Base-by-base conservation (phyloP, 2,113 vertebrate genomes). In the Cololabis saira region DNA sequence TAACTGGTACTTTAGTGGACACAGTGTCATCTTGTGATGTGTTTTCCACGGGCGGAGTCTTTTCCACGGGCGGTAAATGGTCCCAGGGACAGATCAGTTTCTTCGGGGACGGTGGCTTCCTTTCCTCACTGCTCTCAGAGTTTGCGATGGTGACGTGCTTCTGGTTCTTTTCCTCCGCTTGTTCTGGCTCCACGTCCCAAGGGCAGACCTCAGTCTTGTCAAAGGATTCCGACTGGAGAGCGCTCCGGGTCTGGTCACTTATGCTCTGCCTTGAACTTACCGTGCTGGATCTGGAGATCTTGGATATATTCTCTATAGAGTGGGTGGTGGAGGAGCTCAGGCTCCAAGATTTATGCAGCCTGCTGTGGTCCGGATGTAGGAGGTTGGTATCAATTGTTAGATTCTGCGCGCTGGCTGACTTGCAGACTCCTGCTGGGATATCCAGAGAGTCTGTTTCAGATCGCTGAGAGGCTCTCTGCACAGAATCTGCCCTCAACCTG, bases 331-430 rank as follows among this genome's bases (percentile, higher is more conserved):
- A 85, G 54, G 92, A 85, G 0, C 92, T 64, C 0, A 95, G 81
- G 55, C 95, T 96, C 76, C 91, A 92, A 1, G 95, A 95, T 81
- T 96, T 96, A 41, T 96, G 94, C 57, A 95, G 77, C 9, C 84
- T 92, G 14, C 9, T 87, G 5, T 80, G 78, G 57, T 89, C 89
- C 30, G 93, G 93, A 42, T 82, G 90, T 49, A 93, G 61, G 2
- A 91, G 78, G 72, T 90, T 93, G 49, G 90, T 92, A 19, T 90
- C 87, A 14, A 93, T 92, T 0, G 85, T 78, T 60, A 99, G 90
- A 74, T 97, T 96, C 54, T 97, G 96, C 37, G 96, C 95, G 0
- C 97, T 99, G 65, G 92, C 94, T 0, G 97, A 99, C 74, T 95
- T 95, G 76, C 93, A 95, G 9, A 95, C 81, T 0, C 94, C 92